phyloP scores from a whole-genome alignment of 1,140 invertebrate genomes.

The Drosophila persimilis region DNA sequence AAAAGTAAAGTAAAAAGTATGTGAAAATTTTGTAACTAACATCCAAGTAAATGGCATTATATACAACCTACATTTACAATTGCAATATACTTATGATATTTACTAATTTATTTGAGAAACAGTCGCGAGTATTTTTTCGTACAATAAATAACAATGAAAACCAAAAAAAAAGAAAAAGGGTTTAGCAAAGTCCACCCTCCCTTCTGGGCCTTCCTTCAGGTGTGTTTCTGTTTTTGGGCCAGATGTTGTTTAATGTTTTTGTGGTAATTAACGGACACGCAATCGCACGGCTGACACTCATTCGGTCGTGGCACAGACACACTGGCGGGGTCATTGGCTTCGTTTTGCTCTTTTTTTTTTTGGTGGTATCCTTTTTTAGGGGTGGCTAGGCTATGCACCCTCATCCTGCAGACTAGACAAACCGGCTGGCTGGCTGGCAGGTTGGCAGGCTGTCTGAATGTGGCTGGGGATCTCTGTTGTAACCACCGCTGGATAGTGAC shows the following conservation, averaged over 20 bases:
- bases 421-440: background rate
- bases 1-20: slow-evolving; percentile 43
- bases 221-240: slow-evolving; percentile 1
- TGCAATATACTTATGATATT: slow-evolving; percentile 52
- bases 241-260: slow-evolving; percentile 55
- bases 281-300: slow-evolving; percentile 47
- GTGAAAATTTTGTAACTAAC: slow-evolving; percentile 75
- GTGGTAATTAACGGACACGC: slow-evolving; percentile 64
- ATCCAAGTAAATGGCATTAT: slow-evolving; percentile 66
- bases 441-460: slow-evolving; percentile 25
- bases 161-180: slow-evolving; percentile 21
- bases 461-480: slow-evolving; percentile 30
- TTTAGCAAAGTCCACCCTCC: background rate
- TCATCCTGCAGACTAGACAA: slow-evolving; percentile 20
- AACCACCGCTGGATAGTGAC: slow-evolving; percentile 62
- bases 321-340: slow-evolving; percentile 50
- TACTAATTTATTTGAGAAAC: slow-evolving; percentile 74
- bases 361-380: slow-evolving; percentile 28
- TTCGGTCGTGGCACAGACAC: slow-evolving; percentile 28
- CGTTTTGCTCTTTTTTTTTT: slow-evolving; percentile 10
- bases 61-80: slow-evolving; percentile 50
- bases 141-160: slow-evolving; percentile 70
- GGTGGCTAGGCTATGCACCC: slow-evolving; percentile 37
- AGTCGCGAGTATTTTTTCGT: slow-evolving; percentile 71
- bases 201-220: slow-evolving; percentile 1